These are phyloP conservation scores for Sturmia bella DNA, from an alignment of 2,888 invertebrate genomes.

Conservation along the genomic window DNA sequence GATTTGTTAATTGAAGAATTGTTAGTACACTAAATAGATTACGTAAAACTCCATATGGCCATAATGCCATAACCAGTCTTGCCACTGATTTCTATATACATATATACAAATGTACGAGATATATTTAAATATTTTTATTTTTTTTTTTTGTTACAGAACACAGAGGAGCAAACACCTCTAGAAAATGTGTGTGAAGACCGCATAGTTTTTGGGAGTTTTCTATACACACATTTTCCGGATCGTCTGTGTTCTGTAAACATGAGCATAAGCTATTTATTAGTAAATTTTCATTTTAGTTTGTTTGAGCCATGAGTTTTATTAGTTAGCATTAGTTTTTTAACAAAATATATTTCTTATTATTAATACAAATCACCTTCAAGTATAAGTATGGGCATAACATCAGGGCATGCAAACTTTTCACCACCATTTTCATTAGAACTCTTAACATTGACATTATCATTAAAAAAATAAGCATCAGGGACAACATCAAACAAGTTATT, in stretches of 20 bases:
- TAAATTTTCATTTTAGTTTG: not conserved
- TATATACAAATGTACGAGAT: too few species aligned
- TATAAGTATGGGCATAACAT: constrained; percentile 89
- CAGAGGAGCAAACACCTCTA: too few species aligned
- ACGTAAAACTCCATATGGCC: too few species aligned
- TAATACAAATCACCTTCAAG: constrained; percentile 89
- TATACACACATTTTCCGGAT: too few species aligned
- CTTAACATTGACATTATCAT: constrained; percentile 45
- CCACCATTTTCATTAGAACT: constrained; percentile 69
- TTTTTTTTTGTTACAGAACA: too few species aligned
- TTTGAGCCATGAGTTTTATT: constrained; percentile 18
- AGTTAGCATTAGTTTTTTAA: constrained; percentile 36
- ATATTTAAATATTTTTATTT: too few species aligned
- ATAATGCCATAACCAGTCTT: not conserved
- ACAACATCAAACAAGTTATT: constrained; percentile 54
- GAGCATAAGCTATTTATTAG: too few species aligned
- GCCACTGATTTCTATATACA: too few species aligned
- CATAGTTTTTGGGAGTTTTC: too few species aligned
- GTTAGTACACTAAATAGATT: too few species aligned
- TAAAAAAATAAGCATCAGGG: constrained; percentile 35
- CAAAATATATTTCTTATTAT: constrained; percentile 30
- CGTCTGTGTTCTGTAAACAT: too few species aligned
- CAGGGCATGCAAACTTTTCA: constrained; percentile 84
- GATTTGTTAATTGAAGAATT: not conserved
- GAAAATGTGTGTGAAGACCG: too few species aligned